Percentiles rank a stretch among this genome's conserved stretches.
These are phyloP conservation scores for Sinocyclocheilus rhinocerous DNA, from an alignment of 2,113 vertebrate species.

Conservation along the genomic window DNA sequence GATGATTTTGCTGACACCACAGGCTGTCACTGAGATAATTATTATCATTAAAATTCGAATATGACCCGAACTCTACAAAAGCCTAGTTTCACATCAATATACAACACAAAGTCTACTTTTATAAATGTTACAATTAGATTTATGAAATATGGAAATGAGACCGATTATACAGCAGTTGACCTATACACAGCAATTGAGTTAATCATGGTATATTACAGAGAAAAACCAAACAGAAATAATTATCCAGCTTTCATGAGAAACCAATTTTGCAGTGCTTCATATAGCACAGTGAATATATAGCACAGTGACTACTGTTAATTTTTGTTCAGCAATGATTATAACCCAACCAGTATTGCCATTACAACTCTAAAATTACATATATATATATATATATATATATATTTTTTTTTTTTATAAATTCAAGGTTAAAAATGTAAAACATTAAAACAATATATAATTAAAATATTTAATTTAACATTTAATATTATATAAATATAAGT, in stretches of 20 bases:
- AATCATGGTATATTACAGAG: neutral
- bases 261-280: neutral
- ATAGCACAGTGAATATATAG: neutral
- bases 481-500: no score
- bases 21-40: no score
- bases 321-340: neutral
- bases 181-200: neutral
- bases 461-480: no score
- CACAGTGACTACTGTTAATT: neutral
- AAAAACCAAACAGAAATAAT: neutral
- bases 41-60: neutral
- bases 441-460: no score
- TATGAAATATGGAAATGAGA: neutral
- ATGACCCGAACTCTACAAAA: neutral
- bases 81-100: neutral
- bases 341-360: neutral
- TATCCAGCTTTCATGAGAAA: neutral
- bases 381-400: no score
- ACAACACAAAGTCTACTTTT: neutral
- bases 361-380: no score
- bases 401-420: no score
- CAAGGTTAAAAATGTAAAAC: no score
- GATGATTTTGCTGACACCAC: neutral
- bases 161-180: neutral
- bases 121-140: neutral